phyloP scores from a whole-genome alignment of 2,113 vertebrate species.

The Nyctereutes procyonoides region DNA sequence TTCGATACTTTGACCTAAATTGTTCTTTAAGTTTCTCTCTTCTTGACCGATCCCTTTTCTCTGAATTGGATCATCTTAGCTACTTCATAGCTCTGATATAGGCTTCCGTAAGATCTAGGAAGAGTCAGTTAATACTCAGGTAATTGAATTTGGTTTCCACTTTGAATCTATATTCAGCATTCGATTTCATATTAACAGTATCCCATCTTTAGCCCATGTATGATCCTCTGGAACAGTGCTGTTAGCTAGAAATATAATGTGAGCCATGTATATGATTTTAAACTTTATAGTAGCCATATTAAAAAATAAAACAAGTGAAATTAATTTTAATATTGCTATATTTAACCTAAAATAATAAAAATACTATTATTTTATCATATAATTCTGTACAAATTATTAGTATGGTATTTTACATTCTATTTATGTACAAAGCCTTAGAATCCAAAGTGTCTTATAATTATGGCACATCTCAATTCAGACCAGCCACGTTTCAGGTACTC shows the following conservation, averaged over 20 bases:
- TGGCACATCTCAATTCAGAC: background rate
- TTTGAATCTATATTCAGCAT: background rate
- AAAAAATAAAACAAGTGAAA: background rate
- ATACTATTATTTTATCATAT: background rate
- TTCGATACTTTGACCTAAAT: background rate
- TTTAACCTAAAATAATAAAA: background rate
- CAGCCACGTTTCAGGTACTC: background rate
- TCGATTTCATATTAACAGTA: background rate
- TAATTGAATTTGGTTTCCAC: background rate
- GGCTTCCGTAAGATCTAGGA: background rate
- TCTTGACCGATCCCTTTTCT: background rate
- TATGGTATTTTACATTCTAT: background rate
- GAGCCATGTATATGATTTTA: background rate
- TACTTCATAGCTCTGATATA: too few species aligned
- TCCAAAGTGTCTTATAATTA: background rate
- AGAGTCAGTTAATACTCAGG: background rate
- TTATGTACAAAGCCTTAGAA: background rate
- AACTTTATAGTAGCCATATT: background rate
- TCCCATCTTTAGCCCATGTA: background rate
- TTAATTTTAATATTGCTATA: constrained; percentile 1
- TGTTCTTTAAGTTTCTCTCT: background rate
- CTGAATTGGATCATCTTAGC: background rate
- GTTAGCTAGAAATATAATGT: background rate
- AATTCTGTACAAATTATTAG: background rate
- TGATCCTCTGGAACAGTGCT: background rate